Percentiles rank a stretch among this genome's conserved stretches.
Evolutionary conservation across 1,140 invertebrate species (phyloP).

Genomic region (Macrostomum lignano): DNA sequence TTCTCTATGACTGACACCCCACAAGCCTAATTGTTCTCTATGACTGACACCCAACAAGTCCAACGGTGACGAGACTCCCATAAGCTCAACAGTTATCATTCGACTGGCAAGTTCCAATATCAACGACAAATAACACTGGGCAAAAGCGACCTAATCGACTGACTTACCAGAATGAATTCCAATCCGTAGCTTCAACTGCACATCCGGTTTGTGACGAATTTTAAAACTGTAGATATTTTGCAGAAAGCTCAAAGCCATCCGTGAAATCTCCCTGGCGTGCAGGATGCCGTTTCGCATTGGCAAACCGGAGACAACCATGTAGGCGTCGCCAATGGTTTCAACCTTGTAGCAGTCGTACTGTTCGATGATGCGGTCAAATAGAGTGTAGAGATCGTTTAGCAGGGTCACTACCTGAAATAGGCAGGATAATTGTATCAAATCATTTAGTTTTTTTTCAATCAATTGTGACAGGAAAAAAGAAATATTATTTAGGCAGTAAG

Average conservation of each 20-base stretch:
- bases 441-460: too few relatives aligned
- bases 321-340: conserved; percentile 84
- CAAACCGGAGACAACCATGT: conserved; percentile 46
- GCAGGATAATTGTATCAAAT: too few relatives aligned
- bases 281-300: conserved; percentile 32
- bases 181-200: conserved; percentile 63
- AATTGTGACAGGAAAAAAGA: too few relatives aligned
- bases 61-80: too few relatives aligned
- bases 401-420: conserved; percentile 57
- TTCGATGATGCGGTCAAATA: conserved; percentile 79
- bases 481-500: too few relatives aligned
- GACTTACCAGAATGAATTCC: conserved; percentile 58
- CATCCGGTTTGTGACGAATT: conserved; percentile 24
- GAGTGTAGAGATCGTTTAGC: conserved; percentile 77
- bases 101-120: too few relatives aligned
- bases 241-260: conserved; percentile 57
- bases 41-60: too few relatives aligned
- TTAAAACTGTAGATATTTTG: conserved; percentile 51
- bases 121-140: too few relatives aligned
- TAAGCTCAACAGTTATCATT: too few relatives aligned
- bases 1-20: too few relatives aligned
- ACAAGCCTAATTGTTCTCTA: too few relatives aligned
- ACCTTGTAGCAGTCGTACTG: conserved; percentile 94
- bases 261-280: conserved; percentile 36
- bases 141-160: neutral